These are phyloP conservation scores for Mactra quadrangularis DNA, from an alignment of 1,140 invertebrate genomes.

Conservation along the genomic window DNA sequence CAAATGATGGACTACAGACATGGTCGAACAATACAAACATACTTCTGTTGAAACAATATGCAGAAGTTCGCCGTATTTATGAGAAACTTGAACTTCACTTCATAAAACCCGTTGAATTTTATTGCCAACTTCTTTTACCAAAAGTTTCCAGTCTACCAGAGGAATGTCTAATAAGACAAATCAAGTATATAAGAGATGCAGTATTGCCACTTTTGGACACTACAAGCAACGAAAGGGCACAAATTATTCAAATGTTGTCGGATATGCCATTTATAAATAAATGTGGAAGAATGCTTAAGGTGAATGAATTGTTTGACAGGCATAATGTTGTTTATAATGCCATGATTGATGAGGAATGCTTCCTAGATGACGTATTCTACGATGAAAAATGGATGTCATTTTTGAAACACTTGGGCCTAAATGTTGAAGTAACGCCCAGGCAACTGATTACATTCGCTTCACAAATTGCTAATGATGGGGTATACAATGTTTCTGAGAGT, in stretches of 20 bases:
- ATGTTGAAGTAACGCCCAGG: background rate
- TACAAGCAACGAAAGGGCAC: background rate
- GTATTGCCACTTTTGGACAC: background rate
- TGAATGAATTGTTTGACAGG: slow-evolving; percentile 6
- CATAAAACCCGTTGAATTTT: background rate
- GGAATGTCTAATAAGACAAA: background rate
- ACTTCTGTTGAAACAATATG: background rate
- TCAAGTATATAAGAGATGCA: background rate
- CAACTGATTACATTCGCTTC: slow-evolving; percentile 37
- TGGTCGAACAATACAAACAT: slow-evolving; percentile 1
- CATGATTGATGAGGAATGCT: slow-evolving; percentile 20
- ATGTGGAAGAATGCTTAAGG: background rate
- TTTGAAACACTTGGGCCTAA: slow-evolving; percentile 34
- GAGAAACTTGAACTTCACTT: background rate
- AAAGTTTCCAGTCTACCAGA: background rate
- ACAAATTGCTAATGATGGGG: background rate
- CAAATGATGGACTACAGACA: slow-evolving; percentile 13
- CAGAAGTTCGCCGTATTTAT: slow-evolving; percentile 2
- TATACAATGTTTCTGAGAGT: background rate
- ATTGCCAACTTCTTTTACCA: slow-evolving; percentile 1
- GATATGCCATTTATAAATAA: background rate
- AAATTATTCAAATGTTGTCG: background rate
- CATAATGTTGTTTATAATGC: background rate
- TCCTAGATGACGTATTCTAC: slow-evolving; percentile 8
- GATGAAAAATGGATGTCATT: slow-evolving; percentile 21